These are phyloP conservation scores for Coptodon rendalli DNA, from an alignment of 2,113 vertebrate genomes.

Conservation along the genomic window DNA sequence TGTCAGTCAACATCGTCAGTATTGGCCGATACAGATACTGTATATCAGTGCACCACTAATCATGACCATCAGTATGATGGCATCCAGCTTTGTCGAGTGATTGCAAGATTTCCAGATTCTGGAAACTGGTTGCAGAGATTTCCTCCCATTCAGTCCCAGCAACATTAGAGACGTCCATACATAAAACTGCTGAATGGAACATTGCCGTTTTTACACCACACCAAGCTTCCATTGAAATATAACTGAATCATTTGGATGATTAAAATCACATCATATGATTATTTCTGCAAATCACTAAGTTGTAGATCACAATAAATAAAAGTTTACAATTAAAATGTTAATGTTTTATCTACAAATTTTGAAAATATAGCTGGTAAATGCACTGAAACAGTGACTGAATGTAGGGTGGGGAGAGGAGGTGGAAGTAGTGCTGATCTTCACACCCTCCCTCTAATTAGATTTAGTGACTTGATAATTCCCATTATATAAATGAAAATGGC, in stretches of 20 bases:
- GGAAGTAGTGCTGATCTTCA: slow-evolving; percentile 23
- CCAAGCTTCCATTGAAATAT: neutral
- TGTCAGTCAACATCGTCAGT: neutral
- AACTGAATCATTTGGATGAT: neutral
- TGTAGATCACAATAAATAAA: neutral
- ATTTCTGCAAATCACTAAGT: neutral
- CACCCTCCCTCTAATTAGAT: slow-evolving; percentile 60
- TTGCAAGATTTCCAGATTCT: neutral
- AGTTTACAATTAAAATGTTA: neutral
- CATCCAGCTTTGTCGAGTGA: neutral
- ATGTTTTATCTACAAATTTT: neutral
- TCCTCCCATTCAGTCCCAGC: neutral
- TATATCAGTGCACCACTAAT: neutral
- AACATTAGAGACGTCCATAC: neutral
- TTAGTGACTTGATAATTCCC: slow-evolving; percentile 64
- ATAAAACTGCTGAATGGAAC: neutral
- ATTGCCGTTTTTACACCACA: neutral
- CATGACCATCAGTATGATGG: neutral
- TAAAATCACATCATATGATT: neutral
- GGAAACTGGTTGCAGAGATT: neutral
- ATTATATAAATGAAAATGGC: slow-evolving; percentile 64
- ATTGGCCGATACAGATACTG: neutral
- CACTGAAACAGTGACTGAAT: neutral
- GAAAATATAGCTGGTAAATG: neutral
- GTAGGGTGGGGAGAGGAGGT: neutral